Evolutionary conservation across 2,113 vertebrate species (phyloP).

Genomic region (Physeter macrocephalus): DNA sequence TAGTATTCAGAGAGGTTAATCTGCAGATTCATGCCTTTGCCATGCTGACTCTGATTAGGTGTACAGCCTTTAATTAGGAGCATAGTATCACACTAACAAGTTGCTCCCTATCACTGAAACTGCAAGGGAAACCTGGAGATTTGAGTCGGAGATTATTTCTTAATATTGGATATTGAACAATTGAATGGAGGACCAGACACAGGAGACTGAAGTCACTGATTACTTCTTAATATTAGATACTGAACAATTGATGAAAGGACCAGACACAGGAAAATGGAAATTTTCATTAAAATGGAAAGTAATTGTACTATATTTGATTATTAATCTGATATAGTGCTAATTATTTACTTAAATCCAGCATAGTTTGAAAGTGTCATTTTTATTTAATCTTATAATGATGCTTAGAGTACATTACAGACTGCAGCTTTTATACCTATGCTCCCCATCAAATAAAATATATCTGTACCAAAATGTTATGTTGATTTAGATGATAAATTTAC

Average conservation of each 20-base stretch:
- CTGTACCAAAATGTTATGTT: neutral
- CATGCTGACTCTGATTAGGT: neutral
- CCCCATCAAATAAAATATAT: neutral
- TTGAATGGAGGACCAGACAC: neutral
- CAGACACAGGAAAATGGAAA: neutral
- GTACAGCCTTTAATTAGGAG: neutral
- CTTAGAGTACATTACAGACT: neutral
- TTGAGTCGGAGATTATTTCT: neutral
- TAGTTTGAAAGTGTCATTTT: neutral
- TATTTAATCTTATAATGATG: neutral
- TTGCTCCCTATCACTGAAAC: neutral
- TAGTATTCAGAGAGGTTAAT: neutral
- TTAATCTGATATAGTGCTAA: neutral
- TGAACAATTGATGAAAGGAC: neutral
- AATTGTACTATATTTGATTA: neutral
- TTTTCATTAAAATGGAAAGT: neutral
- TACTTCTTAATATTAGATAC: neutral
- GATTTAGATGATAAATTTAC: neutral
- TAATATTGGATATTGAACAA: constrained; percentile 31
- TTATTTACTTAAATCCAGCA: neutral
- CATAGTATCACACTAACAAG: neutral
- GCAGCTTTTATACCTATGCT: neutral
- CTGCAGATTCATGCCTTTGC: neutral
- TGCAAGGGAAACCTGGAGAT: neutral
- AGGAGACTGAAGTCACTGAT: neutral